Percentiles rank a stretch among this genome's conserved stretches.
Conservation (phyloP, 2,797 vertebrate genomes). For the Stomatorhinus walkeri region DNA sequence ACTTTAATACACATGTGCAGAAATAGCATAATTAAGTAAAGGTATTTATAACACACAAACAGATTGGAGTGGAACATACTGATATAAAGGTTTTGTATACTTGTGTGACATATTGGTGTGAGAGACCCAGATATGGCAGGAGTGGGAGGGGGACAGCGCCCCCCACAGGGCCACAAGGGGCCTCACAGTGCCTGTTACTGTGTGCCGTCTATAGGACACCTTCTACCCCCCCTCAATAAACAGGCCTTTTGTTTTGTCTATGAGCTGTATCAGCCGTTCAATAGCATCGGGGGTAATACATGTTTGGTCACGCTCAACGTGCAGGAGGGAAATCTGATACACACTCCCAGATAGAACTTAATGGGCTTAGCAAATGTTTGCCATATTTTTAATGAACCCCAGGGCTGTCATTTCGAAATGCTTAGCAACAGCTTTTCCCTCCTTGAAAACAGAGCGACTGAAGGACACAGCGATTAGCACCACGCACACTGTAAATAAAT, state of each 20-base stretch:
- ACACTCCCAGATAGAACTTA: slow-evolving; percentile 68
- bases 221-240: slow-evolving; percentile 67
- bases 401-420: slow-evolving; percentile 77
- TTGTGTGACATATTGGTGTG: not conserved
- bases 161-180: not conserved
- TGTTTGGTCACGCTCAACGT: slow-evolving; percentile 78
- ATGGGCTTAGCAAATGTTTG: slow-evolving; percentile 83
- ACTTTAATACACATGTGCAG: not conserved
- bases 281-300: slow-evolving; percentile 77
- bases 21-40: not conserved
- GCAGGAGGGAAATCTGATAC: slow-evolving; percentile 75
- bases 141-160: not conserved
- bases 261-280: slow-evolving; percentile 73
- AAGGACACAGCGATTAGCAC: slow-evolving; percentile 65
- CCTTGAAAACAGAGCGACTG: slow-evolving; percentile 68
- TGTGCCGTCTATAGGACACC: slow-evolving; percentile 46
- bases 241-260: slow-evolving; percentile 75
- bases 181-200: not conserved
- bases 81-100: not conserved
- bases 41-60: not conserved
- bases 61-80: not conserved
- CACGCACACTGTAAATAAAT: slow-evolving; percentile 63
- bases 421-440: slow-evolving; percentile 78
- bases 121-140: slow-evolving; percentile 39
- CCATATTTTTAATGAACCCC: slow-evolving; percentile 82